Evolutionary conservation across 2,113 vertebrate genomes (phyloP), one percentile per base, ranked within the genome.

Genomic region (Polypterus senegalus): DNA sequence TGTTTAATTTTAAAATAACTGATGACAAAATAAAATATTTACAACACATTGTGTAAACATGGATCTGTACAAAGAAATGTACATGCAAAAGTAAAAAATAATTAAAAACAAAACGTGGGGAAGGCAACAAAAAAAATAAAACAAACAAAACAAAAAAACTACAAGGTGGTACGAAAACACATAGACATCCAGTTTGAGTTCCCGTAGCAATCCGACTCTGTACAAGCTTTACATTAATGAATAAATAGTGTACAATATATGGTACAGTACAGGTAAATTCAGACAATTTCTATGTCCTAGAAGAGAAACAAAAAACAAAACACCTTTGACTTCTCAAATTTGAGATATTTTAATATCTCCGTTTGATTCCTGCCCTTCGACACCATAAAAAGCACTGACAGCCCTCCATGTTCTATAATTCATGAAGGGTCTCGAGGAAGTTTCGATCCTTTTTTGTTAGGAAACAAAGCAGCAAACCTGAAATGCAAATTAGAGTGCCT

Each of bases 1-100:
- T 71, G 84, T 96, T 94, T 94, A 94, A 92, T 92, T 89, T 86
- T 84, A 92, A 94, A 94, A 88, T 89, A 93, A 94, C 78, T 81
- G 83, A 90, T 84, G 90, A 88, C 87, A 89, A 94, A 96, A 90
- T 84, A 89, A 89, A 88, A 88, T 96, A 94, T 94, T 89, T 92
- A 96, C 91, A 96, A 88, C 88, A 90, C 81, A 66, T 84, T 85
- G 85, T 89, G 91, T 91, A 89, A 93, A 92, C 88, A 90, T 81
- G 81, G 82, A 86, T 86, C 89, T 96, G 88, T 94, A 94, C 92
- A 94, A 89, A 91, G 86, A 92, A 92, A 92, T 94, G 85, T 91
- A 96, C 91, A 94, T 94, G 93, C 92, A 94, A 94, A 94, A 87
- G 78, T 83, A 91, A 90, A 85, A 85, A 81, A 89, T 88, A 90